Percentiles rank a stretch among this genome's conserved stretches.
Evolutionary conservation across 1,140 invertebrate genomes (phyloP).

Genomic region (Diuraphis noxia): DNA sequence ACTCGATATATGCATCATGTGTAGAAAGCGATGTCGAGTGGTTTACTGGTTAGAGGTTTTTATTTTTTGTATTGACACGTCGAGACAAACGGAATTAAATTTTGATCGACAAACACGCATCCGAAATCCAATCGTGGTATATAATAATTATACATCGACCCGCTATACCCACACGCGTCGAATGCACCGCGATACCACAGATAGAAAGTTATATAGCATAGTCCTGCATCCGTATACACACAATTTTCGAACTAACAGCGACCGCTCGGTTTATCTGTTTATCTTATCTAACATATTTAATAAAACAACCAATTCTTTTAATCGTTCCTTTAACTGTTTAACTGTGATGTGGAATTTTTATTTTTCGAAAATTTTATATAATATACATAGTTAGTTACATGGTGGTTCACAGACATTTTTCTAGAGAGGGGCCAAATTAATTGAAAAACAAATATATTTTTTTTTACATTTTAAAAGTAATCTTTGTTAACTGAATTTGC

Average conservation of each 20-base stretch:
- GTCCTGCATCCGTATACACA: not conserved
- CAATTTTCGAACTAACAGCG: not conserved
- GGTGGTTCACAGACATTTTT: too few relatives aligned
- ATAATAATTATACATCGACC: not conserved
- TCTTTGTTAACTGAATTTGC: too few relatives aligned
- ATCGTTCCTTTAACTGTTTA: not conserved
- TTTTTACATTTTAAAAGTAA: too few relatives aligned
- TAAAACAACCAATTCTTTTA: not conserved
- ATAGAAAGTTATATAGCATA: not conserved
- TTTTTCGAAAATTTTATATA: too few relatives aligned
- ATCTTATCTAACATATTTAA: too few relatives aligned
- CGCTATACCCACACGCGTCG: not conserved
- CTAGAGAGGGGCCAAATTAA: too few relatives aligned
- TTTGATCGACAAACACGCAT: not conserved
- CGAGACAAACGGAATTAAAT: not conserved
- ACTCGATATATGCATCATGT: too few relatives aligned
- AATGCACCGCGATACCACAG: not conserved
- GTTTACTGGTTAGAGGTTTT: not conserved
- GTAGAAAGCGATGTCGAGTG: not conserved
- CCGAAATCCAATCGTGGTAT: not conserved
- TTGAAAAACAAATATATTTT: too few relatives aligned
- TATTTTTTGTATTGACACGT: not conserved
- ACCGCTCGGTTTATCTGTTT: not conserved
- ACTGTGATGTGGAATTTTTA: not conserved
- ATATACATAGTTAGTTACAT: too few relatives aligned